Base-by-base conservation (phyloP, 2,113 vertebrate species). In the Lampris incognitus region DNA sequence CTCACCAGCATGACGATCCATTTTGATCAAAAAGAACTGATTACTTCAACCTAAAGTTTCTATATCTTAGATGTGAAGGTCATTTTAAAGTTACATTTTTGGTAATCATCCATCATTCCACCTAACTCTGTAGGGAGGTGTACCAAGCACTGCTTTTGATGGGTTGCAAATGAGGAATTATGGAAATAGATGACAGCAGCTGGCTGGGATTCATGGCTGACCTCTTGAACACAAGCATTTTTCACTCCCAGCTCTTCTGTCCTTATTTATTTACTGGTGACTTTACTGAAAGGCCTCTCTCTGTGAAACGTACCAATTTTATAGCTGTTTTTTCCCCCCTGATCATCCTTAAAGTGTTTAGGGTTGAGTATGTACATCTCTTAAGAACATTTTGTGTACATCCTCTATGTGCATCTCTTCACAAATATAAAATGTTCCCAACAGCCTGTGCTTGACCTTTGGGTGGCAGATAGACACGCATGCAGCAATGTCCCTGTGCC, bases 181-280 rank as follows among this genome's bases (percentile, higher is more conserved):
- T 86, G 81, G 84, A 89, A 86, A 86, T 7, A 78, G 69, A 85
- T 81, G 84, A 85, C 69, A 75, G 65, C 76, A 65, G 67, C 59
- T 71, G 69, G 52, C 57, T 66, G 51, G 70, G 64, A 83, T 66
- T 57, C 48, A 70, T 48, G 46, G 64, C 38, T 11, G 52, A 78
- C 68, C 69, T 68, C 54, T 1, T 10, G 9, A 66, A 38, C 36
- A 24, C 69, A 54, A 48, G 63, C 40, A 10, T 24, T 8, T 72
- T 62, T 77, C 82, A 83, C 60, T 66, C 74, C 77, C 52, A 69
- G 63, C 71, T 69, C 61, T 42, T 66, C 67, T 10, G 13, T 13
- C 39, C 55, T 65, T 61, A 41, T 58, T 65, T 62, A 66, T 40
- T 37, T 52, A 54, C 40, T 62, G 13, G 37, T 49, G 64, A 41